Evolutionary conservation across 2,888 invertebrate species (phyloP).

Genomic region (Archips crataeganus): DNA sequence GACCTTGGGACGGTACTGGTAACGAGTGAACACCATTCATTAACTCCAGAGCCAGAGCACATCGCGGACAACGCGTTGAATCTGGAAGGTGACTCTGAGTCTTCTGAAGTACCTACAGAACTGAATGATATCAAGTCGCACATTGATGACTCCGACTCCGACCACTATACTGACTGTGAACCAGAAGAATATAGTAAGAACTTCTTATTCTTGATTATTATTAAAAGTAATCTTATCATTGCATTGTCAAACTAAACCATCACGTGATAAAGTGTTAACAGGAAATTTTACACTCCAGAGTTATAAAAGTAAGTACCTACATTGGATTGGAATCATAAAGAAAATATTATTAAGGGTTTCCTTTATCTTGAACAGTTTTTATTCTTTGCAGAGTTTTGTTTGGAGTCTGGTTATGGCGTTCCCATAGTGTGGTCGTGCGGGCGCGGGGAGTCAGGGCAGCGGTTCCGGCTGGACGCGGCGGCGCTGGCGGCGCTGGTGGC

Average conservation of each 20-base stretch:
- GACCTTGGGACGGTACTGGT: neutral
- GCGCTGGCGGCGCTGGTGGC: constrained; percentile 44
- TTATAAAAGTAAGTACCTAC: too few species aligned
- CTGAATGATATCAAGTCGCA: too few species aligned
- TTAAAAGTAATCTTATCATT: too few species aligned
- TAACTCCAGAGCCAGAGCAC: neutral
- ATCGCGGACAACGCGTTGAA: neutral
- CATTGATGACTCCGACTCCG: neutral
- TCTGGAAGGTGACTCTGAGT: neutral
- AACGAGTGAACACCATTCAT: neutral
- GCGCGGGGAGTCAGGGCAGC: neutral
- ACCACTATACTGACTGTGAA: neutral
- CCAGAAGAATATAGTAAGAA: constrained; percentile 1
- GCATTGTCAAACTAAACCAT: too few species aligned
- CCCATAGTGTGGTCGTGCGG: constrained; percentile 5
- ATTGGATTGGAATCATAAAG: too few species aligned
- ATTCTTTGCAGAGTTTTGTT: neutral
- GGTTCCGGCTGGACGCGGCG: constrained; percentile 43
- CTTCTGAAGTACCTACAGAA: neutral
- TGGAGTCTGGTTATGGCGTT: constrained; percentile 15
- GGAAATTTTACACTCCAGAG: too few species aligned
- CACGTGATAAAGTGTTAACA: too few species aligned
- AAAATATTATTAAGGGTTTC: too few species aligned
- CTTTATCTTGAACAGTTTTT: too few species aligned
- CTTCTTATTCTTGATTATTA: neutral